A percentile compares a stretch with the other conserved stretches of the same genome.
These are phyloP conservation scores for Oostethus manadensis DNA, from an alignment of 2,113 vertebrate species.

Conservation along the genomic window DNA sequence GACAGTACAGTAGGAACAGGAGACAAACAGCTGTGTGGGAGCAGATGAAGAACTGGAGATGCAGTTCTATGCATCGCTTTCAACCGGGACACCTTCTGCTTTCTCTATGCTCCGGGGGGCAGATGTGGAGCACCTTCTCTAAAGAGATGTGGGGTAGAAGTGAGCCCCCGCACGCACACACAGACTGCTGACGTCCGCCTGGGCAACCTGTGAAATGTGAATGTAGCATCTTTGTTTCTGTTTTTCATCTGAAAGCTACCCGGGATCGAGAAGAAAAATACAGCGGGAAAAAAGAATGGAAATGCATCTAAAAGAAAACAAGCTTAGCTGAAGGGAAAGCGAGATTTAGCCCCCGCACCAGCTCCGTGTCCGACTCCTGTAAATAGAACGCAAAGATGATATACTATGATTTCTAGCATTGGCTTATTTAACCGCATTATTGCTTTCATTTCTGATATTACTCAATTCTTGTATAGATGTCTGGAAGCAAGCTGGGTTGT, in stretches of 20 bases:
- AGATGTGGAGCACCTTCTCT: constrained; percentile 16
- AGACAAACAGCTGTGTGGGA: constrained; percentile 64
- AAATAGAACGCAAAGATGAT: constrained; percentile 70
- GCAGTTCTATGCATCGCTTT: constrained; percentile 63
- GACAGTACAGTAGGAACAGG: constrained; percentile 48
- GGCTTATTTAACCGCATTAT: constrained; percentile 73
- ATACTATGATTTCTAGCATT: constrained; percentile 71
- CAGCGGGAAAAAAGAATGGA: constrained; percentile 29
- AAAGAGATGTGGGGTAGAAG: neutral
- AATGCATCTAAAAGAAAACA: constrained; percentile 30
- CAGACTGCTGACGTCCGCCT: constrained; percentile 68
- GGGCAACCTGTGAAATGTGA: constrained; percentile 87
- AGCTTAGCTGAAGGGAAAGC: constrained; percentile 45
- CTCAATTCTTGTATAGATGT: constrained; percentile 69
- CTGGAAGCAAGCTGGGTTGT: constrained; percentile 62
- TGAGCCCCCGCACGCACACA: constrained; percentile 50
- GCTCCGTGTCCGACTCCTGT: constrained; percentile 67
- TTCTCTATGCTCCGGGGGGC: constrained; percentile 50
- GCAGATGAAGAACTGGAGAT: constrained; percentile 50
- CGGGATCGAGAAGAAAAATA: constrained; percentile 59
- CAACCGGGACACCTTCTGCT: constrained; percentile 44
- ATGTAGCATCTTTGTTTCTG: constrained; percentile 74
- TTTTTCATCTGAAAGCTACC: constrained; percentile 72
- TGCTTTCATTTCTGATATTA: constrained; percentile 71
- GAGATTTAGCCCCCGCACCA: constrained; percentile 60